Base-by-base conservation (phyloP, 2,797 vertebrate genomes). In the Scarus forsteni region DNA sequence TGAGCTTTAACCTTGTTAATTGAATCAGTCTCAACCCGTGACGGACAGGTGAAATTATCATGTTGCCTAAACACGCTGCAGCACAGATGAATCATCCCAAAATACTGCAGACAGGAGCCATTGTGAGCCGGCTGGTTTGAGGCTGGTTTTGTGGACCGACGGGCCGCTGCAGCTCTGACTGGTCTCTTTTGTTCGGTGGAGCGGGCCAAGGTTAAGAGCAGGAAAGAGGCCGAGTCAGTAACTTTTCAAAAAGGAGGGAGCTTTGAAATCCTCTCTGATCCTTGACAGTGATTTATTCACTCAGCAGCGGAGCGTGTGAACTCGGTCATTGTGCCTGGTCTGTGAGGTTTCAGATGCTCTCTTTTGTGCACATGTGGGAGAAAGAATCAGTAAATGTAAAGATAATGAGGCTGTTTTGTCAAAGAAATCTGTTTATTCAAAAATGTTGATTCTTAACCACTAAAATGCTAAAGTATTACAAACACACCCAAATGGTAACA, bases 1-100 rank as follows among this genome's bases (percentile, higher is more conserved):
- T 85, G 89, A 93, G 78, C 77, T 79, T 62, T 94, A 94, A 93
- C 89, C 83, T 93, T 1, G 79, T 93, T 94, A 94, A 77, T 75
- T 66, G 79, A 90, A 93, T 92, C 89, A 64, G 85, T 88, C 87
- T 92, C 65, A 5, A 64, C 85, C 85, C 72, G 66, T 89, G 85
- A 92, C 80, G 87, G 93, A 87, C 89, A 66, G 87, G 76, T 79
- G 75, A 77, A 91, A 92, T 92, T 86, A 92, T 90, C 73, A 14
- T 77, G 79, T 85, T 85, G 88, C 81, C 82, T 84, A 89, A 91
- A 93, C 89, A 92, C 77, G 40, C 70, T 46, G 59, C 46, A 73
- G 66, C 60, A 54, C 62, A 53, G 77, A 91, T 85, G 73, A 88
- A 93, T 92, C 77, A 79, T 70, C 66, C 79, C 58, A 61, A 87